phyloP scores from a whole-genome alignment of 2,888 invertebrate genomes.

The Neoascia interrupta region DNA sequence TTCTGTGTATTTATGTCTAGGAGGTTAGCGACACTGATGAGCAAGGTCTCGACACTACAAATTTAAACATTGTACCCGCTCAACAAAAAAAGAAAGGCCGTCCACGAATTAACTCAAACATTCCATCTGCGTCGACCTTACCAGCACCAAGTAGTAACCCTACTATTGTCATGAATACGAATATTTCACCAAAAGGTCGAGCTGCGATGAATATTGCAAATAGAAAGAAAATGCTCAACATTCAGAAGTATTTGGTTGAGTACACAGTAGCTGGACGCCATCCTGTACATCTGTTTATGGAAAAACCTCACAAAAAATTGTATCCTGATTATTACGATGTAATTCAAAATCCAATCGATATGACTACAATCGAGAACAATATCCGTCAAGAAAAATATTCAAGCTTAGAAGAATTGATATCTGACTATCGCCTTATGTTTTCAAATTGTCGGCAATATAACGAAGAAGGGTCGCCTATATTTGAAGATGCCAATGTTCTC shows the following conservation, averaged over 20 bases:
- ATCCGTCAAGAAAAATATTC: constrained; percentile 92
- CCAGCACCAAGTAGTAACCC: constrained; percentile 66
- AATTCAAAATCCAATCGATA: constrained; percentile 95
- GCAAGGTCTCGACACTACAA: constrained; percentile 35
- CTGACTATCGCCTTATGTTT: constrained; percentile 96
- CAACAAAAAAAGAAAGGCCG: constrained; percentile 76
- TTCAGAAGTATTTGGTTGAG: constrained; percentile 88
- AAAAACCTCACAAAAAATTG: constrained; percentile 95
- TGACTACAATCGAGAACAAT: constrained; percentile 94
- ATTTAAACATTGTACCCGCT: constrained; percentile 73
- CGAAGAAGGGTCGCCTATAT: constrained; percentile 96
- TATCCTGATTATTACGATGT: constrained; percentile 98
- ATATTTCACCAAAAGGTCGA: constrained; percentile 77
- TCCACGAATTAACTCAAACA: constrained; percentile 75
- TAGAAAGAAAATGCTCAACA: constrained; percentile 88
- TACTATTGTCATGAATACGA: constrained; percentile 38
- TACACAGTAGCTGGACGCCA: constrained; percentile 88
- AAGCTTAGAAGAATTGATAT: constrained; percentile 90
- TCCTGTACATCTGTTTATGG: constrained; percentile 95
- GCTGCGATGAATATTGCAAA: constrained; percentile 79
- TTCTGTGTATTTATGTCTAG: no score
- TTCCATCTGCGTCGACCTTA: constrained; percentile 72
- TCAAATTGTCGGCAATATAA: constrained; percentile 98
- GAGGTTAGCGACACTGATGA: constrained; percentile 72
- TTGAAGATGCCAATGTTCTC: constrained; percentile 94